These are phyloP conservation scores for Otus sunia DNA, from an alignment of 2,113 vertebrate genomes.

Conservation along the genomic window DNA sequence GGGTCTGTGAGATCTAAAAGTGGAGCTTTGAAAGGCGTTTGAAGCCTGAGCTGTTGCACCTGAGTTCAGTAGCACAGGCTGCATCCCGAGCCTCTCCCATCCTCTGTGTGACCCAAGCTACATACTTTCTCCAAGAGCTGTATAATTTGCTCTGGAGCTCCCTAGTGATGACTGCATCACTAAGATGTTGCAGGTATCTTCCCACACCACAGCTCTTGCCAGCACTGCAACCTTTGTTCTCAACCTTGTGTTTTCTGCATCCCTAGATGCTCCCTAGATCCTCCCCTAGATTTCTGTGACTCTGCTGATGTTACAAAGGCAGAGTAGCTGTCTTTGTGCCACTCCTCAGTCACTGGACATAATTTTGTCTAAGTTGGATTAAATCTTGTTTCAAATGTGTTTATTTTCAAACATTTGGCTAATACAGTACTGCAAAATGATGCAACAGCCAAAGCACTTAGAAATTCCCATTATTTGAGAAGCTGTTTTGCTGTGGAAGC, in stretches of 20 bases:
- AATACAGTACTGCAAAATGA: neutral
- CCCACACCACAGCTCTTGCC: neutral
- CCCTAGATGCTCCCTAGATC: too few species aligned
- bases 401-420: neutral
- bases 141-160: neutral
- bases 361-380: neutral
- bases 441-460: neutral
- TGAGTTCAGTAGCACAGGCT: neutral
- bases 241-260: neutral
- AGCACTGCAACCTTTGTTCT: neutral
- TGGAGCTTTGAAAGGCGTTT: neutral
- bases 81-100: rapidly evolving
- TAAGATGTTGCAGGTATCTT: neutral
- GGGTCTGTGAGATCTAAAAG: neutral
- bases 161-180: rapidly evolving
- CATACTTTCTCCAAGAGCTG: neutral
- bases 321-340: neutral
- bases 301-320: neutral
- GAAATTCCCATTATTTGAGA: neutral
- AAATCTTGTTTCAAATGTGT: neutral
- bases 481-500: neutral
- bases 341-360: neutral
- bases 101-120: neutral
- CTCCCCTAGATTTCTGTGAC: neutral
- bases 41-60: neutral